Conservation (phyloP, 2,888 invertebrate species). For the Mimachlamys varia region DNA sequence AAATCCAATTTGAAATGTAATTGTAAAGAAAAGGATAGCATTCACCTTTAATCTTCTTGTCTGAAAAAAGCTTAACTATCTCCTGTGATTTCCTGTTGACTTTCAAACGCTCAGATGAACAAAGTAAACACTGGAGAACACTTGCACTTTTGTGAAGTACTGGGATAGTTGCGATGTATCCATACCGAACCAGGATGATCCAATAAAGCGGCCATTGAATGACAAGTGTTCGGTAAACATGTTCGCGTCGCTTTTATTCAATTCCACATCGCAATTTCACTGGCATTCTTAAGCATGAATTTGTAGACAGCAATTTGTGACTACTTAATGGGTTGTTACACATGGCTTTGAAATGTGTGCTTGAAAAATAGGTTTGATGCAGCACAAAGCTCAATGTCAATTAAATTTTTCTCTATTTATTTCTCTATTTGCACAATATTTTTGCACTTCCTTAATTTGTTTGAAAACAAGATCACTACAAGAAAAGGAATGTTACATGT, state of each 20-base stretch:
- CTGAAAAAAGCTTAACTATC: not conserved
- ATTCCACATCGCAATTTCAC: not conserved
- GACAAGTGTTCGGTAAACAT: conserved; percentile 26
- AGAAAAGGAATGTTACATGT: not conserved
- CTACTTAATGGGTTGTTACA: not conserved
- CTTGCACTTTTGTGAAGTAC: conserved; percentile 24
- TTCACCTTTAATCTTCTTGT: conserved; percentile 18
- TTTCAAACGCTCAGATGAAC: conserved; percentile 34
- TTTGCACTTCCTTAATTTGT: not conserved
- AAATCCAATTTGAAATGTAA: not conserved
- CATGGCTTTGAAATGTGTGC: conserved; percentile 14
- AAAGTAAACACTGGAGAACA: not conserved
- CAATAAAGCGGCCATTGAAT: not conserved
- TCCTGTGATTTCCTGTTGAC: conserved; percentile 21
- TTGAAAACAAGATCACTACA: conserved; percentile 6
- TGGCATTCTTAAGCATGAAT: not conserved
- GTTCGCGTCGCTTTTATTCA: conserved; percentile 2
- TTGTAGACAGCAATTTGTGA: conserved; percentile 21
- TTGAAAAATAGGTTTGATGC: not conserved
- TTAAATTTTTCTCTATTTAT: conserved; percentile 14
- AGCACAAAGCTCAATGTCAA: not conserved
- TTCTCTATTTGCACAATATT: not conserved
- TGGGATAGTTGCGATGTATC: conserved; percentile 3
- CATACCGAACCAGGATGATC: not conserved
- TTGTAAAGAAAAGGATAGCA: not conserved